Evolutionary conservation across 2,113 vertebrate species (phyloP), one percentile per base, ranked within the genome.

Genomic region (Channa maculata): DNA sequence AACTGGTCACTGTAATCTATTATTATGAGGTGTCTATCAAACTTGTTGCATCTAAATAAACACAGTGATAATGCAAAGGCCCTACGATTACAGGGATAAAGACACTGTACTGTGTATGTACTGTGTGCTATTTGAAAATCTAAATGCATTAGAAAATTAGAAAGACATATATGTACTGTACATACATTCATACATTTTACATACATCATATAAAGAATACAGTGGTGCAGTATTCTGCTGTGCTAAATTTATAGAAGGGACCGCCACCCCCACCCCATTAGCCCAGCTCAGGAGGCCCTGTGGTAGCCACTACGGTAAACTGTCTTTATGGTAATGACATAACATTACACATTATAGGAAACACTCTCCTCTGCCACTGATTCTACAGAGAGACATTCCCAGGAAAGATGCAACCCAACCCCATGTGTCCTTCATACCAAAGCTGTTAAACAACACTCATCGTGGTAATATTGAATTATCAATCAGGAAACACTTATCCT

Each of bases 401-500:
- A 15, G 6, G 45, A 66, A 71, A 72, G 41, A 59, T 71, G 74
- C 71, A 72, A 85, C 65, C 55, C 68, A 69, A 85, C 12, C 52
- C 43, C 9, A 13, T 34, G 41, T 11, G 6, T 66, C 65, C 50
- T 71, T 59, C 73, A 55, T 45, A 65, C 44, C 66, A 63, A 87
- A 82, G 66, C 59, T 73, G 80, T 75, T 70, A 83, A 84, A 66
- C 77, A 77, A 81, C 78, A 81, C 62, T 82, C 50, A 79, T 41
- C 39, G 34, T 8, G 2, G 55, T 34, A 5, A 36, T 55, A 91
- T 84, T 80, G 12, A 71, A 86, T 91, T 86, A 83, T 77, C 43
- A 69, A 8, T 75, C 69, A 77, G 87, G 84, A 85, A 89, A 90
- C 67, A 83, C 75, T 87, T 71, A 67, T 61, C 63, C 74, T 61